Conservation (phyloP, 2,797 vertebrate genomes). For the Acrocephalus scirpaceus region DNA sequence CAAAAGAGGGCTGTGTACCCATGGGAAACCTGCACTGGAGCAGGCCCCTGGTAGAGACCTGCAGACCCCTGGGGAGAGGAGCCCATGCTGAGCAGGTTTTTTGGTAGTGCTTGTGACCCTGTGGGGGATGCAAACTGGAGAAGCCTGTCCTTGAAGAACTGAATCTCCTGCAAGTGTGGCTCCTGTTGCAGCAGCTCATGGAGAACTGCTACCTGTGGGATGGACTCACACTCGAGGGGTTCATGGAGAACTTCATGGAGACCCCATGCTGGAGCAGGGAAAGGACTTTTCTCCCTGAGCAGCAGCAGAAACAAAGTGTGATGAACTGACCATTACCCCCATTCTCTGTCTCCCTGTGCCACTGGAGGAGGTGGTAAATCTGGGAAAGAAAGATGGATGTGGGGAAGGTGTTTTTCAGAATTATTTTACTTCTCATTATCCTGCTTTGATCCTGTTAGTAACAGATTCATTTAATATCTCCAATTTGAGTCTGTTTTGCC, state of each 20-base stretch:
- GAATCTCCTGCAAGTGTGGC: no score
- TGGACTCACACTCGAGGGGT: background rate
- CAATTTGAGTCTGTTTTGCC: background rate
- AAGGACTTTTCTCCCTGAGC: background rate
- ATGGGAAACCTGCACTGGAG: background rate
- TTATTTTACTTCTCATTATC: background rate
- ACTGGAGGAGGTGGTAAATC: background rate
- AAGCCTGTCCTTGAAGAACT: background rate
- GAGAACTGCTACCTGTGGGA: background rate
- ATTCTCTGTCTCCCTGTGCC: background rate
- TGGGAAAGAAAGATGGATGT: background rate
- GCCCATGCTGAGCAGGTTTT: accelerated
- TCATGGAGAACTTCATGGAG: background rate
- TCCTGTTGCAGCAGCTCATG: background rate
- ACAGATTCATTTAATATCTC: background rate
- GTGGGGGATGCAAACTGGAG: no score
- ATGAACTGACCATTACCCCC: background rate
- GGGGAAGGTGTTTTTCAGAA: background rate
- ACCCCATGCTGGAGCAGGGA: background rate
- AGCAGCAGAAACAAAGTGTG: background rate
- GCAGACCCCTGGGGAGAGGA: background rate
- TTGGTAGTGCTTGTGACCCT: background rate
- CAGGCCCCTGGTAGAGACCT: background rate
- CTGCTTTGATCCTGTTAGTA: background rate
- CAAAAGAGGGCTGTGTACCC: background rate